A percentile compares a stretch with the other conserved stretches of the same genome.
Evolutionary conservation across 2,888 invertebrate species (phyloP).

Genomic region (Eubasilissa splendida): DNA sequence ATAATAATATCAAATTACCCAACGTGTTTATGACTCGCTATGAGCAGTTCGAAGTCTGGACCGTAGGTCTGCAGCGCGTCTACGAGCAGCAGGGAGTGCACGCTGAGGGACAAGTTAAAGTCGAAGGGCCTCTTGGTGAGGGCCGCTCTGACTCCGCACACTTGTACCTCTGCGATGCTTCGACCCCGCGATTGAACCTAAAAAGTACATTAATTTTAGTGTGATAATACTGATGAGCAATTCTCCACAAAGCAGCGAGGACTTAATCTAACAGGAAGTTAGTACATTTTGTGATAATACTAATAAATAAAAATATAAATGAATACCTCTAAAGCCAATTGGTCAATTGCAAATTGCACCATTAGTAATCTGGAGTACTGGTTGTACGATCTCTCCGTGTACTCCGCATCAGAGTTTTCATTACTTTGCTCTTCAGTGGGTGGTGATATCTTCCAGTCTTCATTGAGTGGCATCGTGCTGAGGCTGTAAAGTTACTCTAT

Average conservation of each 20-base stretch:
- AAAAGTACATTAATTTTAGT: constrained; percentile 58
- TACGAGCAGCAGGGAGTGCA: constrained; percentile 92
- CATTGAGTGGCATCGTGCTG: constrained; percentile 56
- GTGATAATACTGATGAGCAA: too few species aligned
- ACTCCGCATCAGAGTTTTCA: constrained; percentile 68
- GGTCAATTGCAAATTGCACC: constrained; percentile 90
- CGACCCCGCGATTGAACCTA: constrained; percentile 88
- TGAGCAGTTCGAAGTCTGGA: constrained; percentile 93
- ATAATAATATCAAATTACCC: constrained; percentile 71
- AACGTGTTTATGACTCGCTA: constrained; percentile 95
- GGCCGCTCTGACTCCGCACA: constrained; percentile 87
- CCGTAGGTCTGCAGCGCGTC: constrained; percentile 97
- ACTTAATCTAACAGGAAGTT: too few species aligned
- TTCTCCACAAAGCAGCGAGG: too few species aligned
- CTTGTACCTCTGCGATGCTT: constrained; percentile 94
- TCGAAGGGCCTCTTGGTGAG: constrained; percentile 83
- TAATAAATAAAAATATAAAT: not conserved
- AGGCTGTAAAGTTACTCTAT: constrained; percentile 54
- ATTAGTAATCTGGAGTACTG: constrained; percentile 79
- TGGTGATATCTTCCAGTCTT: constrained; percentile 58
- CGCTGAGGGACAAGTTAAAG: constrained; percentile 85
- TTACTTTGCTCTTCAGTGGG: constrained; percentile 68
- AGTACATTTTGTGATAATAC: too few species aligned
- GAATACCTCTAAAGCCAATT: constrained; percentile 84
- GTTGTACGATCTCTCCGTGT: constrained; percentile 64